Conservation (phyloP, 2,113 vertebrate species). For the Pteruthius melanotis region DNA sequence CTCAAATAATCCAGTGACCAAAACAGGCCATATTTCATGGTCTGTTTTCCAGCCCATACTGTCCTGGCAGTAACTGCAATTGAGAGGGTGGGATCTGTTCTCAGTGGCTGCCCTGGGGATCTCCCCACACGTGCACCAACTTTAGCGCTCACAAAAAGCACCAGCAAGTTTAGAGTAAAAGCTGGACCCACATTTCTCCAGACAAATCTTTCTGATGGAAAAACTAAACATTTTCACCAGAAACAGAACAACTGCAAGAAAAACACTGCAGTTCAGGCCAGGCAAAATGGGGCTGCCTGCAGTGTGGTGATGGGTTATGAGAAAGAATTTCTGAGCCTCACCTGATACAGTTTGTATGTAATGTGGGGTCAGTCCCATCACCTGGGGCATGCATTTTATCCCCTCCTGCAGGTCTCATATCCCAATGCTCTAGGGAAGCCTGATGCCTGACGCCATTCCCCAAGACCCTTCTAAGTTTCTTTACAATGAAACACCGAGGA, state of each 20-base stretch:
- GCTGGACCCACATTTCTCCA: neutral
- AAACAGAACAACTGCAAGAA: neutral
- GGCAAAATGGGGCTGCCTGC: neutral
- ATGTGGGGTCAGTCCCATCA: neutral
- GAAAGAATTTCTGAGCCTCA: neutral
- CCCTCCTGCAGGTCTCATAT: neutral
- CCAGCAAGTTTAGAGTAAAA: neutral
- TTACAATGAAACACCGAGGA: neutral
- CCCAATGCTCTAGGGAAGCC: accelerated
- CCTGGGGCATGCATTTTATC: neutral
- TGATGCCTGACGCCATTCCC: accelerated
- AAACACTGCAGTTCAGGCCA: neutral
- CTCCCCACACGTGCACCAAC: accelerated
- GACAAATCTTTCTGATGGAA: neutral
- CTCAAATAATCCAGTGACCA: neutral
- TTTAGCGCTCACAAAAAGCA: neutral
- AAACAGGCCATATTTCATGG: neutral
- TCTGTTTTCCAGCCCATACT: neutral
- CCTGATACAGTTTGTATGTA: neutral
- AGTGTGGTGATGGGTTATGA: neutral
- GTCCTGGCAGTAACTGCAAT: neutral
- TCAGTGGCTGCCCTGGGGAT: neutral
- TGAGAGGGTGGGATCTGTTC: neutral
- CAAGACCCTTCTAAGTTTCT: neutral
- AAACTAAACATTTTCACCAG: neutral